Base-by-base conservation (phyloP, 2,113 vertebrate genomes). In the Muntiacus reevesi region DNA sequence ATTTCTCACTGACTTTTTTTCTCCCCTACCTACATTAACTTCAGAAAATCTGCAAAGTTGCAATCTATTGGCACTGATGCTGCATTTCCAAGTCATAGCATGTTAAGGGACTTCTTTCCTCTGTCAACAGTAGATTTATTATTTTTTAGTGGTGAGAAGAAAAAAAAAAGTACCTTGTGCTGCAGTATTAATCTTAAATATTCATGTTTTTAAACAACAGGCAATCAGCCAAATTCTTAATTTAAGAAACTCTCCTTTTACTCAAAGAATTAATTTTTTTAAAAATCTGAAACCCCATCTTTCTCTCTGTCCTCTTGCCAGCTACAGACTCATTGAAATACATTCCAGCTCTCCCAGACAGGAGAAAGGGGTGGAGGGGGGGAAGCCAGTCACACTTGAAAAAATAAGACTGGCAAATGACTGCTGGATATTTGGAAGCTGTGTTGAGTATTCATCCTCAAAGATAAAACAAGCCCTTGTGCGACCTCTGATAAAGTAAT, bases 311-410 rank as follows among this genome's bases (percentile, higher is more conserved):
- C 95, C 97, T 98, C 59, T 87, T 98, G 98, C 95, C 97, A 99
- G 97, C 96, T 97, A 97, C 98, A 99, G 97, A 47, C 98, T 98
- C 97, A 98, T 95, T 98, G 97, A 99, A 99, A 99, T 98, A 98
- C 92, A 98, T 98, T 98, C 98, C 95, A 93, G 71, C 97, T 99
- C 90, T 88, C 98, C 94, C 97, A 98, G 98, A 98, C 98, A 98
- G 97, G 93, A 96, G 15, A 93, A 95, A 86, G 67, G 60, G 43
- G 1, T 84, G 71, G 86, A 7, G 74, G 81, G 45, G 36, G 78
- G 87, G 17, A 82, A 98, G 97, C 92, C 98, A 98, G 98, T 98
- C 98, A 98, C 98, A 98, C 96, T 98, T 98, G 87, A 84, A 96
- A 98, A 98, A 98, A 98, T 92, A 97, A 98, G 97, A 97, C 98